phyloP scores from a whole-genome alignment of 2,797 vertebrate species.

The Malacoctenus gilli region DNA sequence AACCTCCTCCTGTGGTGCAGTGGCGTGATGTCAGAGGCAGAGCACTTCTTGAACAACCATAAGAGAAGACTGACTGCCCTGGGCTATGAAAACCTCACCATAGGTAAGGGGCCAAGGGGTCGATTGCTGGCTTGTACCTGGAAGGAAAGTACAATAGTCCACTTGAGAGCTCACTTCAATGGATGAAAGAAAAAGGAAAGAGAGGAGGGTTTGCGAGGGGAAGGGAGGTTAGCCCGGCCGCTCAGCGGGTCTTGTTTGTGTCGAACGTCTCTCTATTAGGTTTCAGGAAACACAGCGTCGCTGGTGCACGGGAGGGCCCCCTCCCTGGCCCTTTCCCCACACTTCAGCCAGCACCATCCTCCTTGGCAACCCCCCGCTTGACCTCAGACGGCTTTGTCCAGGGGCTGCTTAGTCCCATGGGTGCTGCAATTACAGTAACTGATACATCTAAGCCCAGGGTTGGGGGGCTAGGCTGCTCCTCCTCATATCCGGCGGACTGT shows the following conservation, averaged over 20 bases:
- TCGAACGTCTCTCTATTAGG: constrained; percentile 71
- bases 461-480: constrained; percentile 70
- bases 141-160: constrained; percentile 72
- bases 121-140: constrained; percentile 70
- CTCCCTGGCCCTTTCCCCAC: constrained; percentile 57
- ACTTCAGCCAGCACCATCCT: constrained; percentile 62
- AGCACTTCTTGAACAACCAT: constrained; percentile 92
- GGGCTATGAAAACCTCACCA: constrained; percentile 87
- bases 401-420: constrained; percentile 70
- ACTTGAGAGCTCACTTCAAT: constrained; percentile 68
- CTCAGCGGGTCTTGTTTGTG: constrained; percentile 69
- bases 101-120: constrained; percentile 83
- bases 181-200: constrained; percentile 64
- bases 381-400: constrained; percentile 76
- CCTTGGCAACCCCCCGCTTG: constrained; percentile 70
- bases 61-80: constrained; percentile 85
- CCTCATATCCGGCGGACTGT: constrained; percentile 80
- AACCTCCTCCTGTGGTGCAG: constrained; percentile 96
- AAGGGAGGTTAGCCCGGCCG: constrained; percentile 54
- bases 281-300: constrained; percentile 72
- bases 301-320: constrained; percentile 39
- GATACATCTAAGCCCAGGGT: constrained; percentile 80
- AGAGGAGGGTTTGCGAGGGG: constrained; percentile 45
- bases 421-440: constrained; percentile 83
- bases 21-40: constrained; percentile 92